Base-by-base conservation (phyloP, 2,797 vertebrate species). In the Cephalopachus bancanus region DNA sequence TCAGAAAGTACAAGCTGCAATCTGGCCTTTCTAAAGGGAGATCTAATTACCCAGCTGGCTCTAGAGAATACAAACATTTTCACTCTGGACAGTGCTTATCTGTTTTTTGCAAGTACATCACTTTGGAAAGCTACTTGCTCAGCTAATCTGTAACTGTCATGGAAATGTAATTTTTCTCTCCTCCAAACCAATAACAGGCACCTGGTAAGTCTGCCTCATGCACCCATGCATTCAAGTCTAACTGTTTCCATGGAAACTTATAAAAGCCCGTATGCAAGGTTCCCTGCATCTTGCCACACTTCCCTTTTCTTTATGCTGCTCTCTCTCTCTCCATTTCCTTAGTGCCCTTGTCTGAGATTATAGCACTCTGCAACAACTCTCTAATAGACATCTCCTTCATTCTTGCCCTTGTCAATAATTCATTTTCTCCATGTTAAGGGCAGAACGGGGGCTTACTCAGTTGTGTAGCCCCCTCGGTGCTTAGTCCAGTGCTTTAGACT, bases 111-210 rank as follows among this genome's bases (percentile, higher is more conserved):
- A 98, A 98, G 94, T 97, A 83, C 96, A 98, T 98, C 97, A 97
- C 97, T 98, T 98, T 96, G 92, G 92, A 98, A 98, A 98, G 93
- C 91, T 94, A 93, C 97, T 98, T 97, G 95, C 98, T 98, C 98
- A 99, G 97, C 98, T 98, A 98, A 98, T 98, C 98, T 98, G 90
- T 98, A 97, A 97, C 98, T 98, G 98, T 98, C 98, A 98, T 98
- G 96, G 94, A 98, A 98, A 98, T 98, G 95, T 97, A 97, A 98
- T 98, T 98, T 98, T 98, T 96, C 84, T 96, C 96, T 98, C 95
- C 89, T 96, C 94, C 92, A 93, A 98, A 97, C 97, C 98, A 93
- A 91, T 98, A 98, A 94, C 0, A 0, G 97, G 96, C 98, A 98
- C 98, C 97, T 98, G 98, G 98, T 96, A 98, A 98, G 95, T 96